Evolutionary conservation across 2,888 invertebrate species (phyloP).

Genomic region (Cryptus armator): DNA sequence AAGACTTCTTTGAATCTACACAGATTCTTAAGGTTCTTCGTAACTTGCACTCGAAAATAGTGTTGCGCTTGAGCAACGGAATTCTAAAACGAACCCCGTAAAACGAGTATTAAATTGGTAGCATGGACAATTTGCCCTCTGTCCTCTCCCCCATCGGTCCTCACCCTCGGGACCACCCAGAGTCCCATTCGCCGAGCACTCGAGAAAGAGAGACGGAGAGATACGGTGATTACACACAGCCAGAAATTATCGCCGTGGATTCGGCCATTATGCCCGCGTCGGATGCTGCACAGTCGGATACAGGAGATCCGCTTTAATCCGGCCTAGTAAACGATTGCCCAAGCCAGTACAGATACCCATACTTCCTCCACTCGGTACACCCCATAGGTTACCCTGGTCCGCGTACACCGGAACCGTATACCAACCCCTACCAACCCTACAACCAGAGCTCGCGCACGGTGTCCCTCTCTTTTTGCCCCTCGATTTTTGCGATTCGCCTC

Average conservation of each 20-base stretch:
- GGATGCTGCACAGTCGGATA: conserved; percentile 44
- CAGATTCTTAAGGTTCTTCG: not conserved
- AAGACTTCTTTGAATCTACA: not conserved
- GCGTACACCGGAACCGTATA: conserved; percentile 27
- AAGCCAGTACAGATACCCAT: conserved; percentile 28
- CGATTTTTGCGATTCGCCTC: conserved; percentile 32
- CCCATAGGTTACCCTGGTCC: conserved; percentile 44
- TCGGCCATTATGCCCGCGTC: conserved; percentile 53
- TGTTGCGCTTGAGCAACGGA: not conserved
- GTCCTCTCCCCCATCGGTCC: not conserved
- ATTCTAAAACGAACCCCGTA: not conserved
- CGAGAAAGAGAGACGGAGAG: conserved; percentile 6
- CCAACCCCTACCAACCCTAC: conserved; percentile 17
- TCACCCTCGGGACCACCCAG: not conserved
- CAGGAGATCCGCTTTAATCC: conserved; percentile 63
- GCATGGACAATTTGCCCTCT: not conserved
- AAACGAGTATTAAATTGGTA: conserved; percentile 6
- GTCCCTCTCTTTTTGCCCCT: conserved; percentile 17
- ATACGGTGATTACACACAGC: conserved; percentile 46
- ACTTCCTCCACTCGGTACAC: conserved; percentile 39
- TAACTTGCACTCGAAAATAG: not conserved
- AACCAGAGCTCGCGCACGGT: conserved; percentile 19
- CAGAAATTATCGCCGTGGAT: conserved; percentile 56
- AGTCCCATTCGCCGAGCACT: not conserved
- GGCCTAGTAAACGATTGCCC: conserved; percentile 62